Conservation (phyloP, 1,140 invertebrate species). For the Dufourea novaeangliae region DNA sequence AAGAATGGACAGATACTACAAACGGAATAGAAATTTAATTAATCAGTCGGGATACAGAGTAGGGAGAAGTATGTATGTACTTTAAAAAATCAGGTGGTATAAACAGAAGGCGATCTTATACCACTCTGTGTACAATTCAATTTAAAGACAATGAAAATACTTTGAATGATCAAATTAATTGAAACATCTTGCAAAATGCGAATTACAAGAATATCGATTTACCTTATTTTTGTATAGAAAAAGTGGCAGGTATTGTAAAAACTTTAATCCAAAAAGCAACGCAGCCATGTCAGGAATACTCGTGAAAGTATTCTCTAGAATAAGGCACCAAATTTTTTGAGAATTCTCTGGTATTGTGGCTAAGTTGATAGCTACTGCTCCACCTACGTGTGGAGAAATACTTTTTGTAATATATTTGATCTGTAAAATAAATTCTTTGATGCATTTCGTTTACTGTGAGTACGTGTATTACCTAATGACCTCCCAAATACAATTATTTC, state of each 20-base stretch:
- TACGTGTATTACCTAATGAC: slow-evolving; percentile 88
- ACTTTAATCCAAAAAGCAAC: slow-evolving; percentile 86
- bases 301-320: slow-evolving; percentile 97
- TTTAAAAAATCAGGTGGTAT: no score
- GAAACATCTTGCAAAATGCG: not conserved
- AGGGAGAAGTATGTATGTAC: no score
- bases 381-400: slow-evolving; percentile 82
- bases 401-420: not conserved
- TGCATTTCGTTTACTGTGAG: not conserved
- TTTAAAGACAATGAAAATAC: not conserved
- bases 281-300: slow-evolving; percentile 96
- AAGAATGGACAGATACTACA: slow-evolving; percentile 87
- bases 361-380: slow-evolving; percentile 93
- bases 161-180: no score
- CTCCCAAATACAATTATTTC: slow-evolving; percentile 97
- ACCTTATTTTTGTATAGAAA: slow-evolving; percentile 93
- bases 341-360: slow-evolving; percentile 87
- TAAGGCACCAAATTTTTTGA: slow-evolving; percentile 90
- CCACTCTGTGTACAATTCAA: no score
- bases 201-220: slow-evolving; percentile 17
- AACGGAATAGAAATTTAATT: slow-evolving; percentile 61
- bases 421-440: not conserved
- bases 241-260: slow-evolving; percentile 88
- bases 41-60: no score
- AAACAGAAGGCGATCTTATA: no score